These are phyloP conservation scores for Leptopilina syphax DNA, from an alignment of 2,888 invertebrate genomes.

Conservation along the genomic window DNA sequence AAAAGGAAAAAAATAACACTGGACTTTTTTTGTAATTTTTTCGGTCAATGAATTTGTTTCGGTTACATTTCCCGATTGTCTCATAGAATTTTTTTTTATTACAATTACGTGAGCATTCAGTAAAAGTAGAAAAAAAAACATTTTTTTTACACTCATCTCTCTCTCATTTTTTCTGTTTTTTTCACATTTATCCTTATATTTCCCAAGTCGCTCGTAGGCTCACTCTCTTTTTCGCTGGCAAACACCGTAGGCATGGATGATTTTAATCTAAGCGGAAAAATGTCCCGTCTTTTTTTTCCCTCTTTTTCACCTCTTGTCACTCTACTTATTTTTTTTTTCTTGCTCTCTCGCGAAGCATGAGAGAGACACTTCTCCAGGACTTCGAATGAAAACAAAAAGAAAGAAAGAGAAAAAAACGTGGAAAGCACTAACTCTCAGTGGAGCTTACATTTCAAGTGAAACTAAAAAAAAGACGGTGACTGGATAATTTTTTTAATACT, in stretches of 20 bases:
- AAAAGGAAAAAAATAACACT: too few relatives aligned
- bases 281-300: constrained; percentile 41
- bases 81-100: constrained; percentile 56
- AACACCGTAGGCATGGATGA: constrained; percentile 38
- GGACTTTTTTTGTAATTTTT: too few relatives aligned
- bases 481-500: constrained; percentile 23
- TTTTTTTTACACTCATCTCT: background rate
- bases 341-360: constrained; percentile 17
- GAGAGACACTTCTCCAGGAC: constrained; percentile 26
- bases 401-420: background rate
- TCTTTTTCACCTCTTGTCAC: constrained; percentile 32
- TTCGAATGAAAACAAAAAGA: background rate
- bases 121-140: too few relatives aligned
- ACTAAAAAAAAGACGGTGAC: constrained; percentile 16
- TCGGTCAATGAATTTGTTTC: constrained; percentile 58
- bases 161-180: constrained; percentile 21
- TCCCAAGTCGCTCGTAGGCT: constrained; percentile 51
- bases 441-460: constrained; percentile 21
- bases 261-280: constrained; percentile 51
- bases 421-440: constrained; percentile 26
- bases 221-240: background rate
- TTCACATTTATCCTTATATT: constrained; percentile 49
- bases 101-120: constrained; percentile 40
- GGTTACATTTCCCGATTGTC: constrained; percentile 63
- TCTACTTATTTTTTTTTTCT: background rate